Conservation (phyloP, 1,140 invertebrate species). For the Steinernema feltiae region DNA sequence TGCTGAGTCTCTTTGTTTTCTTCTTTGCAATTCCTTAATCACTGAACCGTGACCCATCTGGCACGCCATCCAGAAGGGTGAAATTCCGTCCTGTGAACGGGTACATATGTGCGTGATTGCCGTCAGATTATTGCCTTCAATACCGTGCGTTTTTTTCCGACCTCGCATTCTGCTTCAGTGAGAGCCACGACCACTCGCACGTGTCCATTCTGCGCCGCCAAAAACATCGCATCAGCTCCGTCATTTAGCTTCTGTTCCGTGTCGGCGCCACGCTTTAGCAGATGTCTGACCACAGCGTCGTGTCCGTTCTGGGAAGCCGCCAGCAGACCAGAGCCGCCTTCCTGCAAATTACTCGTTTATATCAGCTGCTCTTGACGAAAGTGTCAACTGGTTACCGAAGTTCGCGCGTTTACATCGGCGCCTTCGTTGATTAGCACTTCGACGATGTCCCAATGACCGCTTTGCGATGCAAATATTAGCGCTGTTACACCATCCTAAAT, state of each 20-base stretch:
- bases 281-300: conserved; percentile 74
- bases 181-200: background rate
- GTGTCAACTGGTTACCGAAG: conserved; percentile 68
- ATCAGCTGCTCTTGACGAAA: background rate
- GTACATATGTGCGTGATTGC: conserved; percentile 20
- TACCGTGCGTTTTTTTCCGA: conserved; percentile 62
- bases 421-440: conserved; percentile 71
- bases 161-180: conserved; percentile 30
- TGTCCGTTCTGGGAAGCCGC: conserved; percentile 85
- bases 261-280: conserved; percentile 72
- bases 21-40: conserved; percentile 54
- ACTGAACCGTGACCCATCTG: conserved; percentile 64
- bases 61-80: conserved; percentile 82
- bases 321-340: conserved; percentile 82
- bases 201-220: conserved; percentile 60
- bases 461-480: conserved; percentile 76
- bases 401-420: conserved; percentile 71
- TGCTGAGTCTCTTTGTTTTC: conserved; percentile 47
- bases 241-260: conserved; percentile 77
- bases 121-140: conserved; percentile 10
- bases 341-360: conserved; percentile 63
- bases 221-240: conserved; percentile 59
- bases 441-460: conserved; percentile 74
- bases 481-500: conserved; percentile 65
- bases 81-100: conserved; percentile 70